Conservation (phyloP, 2,888 invertebrate species). For the Hyalella azteca region DNA sequence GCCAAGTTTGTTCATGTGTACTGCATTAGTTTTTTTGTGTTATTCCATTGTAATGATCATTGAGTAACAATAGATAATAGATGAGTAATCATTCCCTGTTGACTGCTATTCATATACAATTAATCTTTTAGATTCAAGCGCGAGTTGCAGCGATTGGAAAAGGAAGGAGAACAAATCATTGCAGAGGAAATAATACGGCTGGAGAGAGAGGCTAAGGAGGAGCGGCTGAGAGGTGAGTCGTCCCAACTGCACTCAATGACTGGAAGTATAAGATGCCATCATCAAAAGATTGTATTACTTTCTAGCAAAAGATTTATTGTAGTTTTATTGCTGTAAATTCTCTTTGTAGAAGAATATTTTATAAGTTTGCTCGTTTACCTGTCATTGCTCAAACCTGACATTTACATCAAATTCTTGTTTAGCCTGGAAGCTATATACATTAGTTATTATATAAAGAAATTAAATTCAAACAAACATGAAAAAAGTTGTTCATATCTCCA, state of each 20-base stretch:
- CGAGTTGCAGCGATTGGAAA: conserved; percentile 66
- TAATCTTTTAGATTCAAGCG: conserved; percentile 42
- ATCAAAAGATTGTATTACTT: neutral
- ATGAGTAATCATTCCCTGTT: too few relatives aligned
- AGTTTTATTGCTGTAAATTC: neutral
- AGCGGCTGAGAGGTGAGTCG: neutral
- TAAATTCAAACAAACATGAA: neutral
- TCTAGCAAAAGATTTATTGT: neutral
- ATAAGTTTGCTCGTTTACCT: too few relatives aligned
- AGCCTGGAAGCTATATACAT: neutral
- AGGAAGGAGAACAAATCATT: conserved; percentile 74
- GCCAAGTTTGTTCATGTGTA: too few relatives aligned
- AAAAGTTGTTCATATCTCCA: neutral
- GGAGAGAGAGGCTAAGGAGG: conserved; percentile 15
- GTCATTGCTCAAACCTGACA: neutral
- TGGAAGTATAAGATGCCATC: neutral
- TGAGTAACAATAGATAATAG: too few relatives aligned
- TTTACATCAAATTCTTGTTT: neutral
- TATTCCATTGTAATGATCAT: too few relatives aligned
- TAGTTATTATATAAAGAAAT: neutral
- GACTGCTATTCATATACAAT: neutral
- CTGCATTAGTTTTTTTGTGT: too few relatives aligned
- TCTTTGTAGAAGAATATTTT: neutral
- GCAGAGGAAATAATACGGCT: conserved; percentile 47
- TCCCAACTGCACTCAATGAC: neutral